A percentile compares a stretch with the other conserved stretches of the same genome.
Evolutionary conservation across 2,113 vertebrate species (phyloP).

Genomic region (Illadopsis cleaveri): DNA sequence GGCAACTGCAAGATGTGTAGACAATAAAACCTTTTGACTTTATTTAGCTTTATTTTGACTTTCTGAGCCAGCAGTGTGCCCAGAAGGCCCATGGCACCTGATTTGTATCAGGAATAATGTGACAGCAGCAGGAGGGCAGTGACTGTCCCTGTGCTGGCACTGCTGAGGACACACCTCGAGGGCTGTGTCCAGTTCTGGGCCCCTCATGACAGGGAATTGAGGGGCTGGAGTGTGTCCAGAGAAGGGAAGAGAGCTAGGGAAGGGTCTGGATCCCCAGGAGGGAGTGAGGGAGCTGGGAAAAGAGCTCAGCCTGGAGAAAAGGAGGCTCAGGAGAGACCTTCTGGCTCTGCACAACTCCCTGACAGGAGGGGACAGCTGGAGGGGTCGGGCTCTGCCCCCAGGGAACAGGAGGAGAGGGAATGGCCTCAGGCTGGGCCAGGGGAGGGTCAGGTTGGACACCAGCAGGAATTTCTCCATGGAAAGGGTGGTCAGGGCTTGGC

Average conservation of each 20-base stretch:
- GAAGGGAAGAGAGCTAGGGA: accelerated
- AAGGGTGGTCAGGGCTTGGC: not conserved
- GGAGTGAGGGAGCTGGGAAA: not conserved
- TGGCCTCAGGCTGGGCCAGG: not conserved
- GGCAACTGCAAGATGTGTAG: not conserved
- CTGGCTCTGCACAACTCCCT: not conserved
- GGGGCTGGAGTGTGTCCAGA: accelerated
- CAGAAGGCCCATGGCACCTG: no score
- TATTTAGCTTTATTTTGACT: not conserved
- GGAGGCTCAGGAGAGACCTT: not conserved
- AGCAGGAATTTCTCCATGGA: not conserved
- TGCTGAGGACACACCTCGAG: not conserved
- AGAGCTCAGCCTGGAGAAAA: not conserved
- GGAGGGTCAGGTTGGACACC: accelerated
- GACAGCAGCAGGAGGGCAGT: not conserved
- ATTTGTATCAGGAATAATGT: accelerated
- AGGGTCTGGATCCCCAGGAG: not conserved
- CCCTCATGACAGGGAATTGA: accelerated
- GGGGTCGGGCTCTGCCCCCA: not conserved
- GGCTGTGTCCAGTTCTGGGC: not conserved
- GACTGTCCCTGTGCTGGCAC: not conserved
- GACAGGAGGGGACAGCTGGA: not conserved
- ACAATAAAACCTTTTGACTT: not conserved
- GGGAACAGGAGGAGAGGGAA: not conserved
- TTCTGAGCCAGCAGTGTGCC: not conserved